These are phyloP conservation scores for Cheiracanthium punctorium DNA, from an alignment of 2,888 invertebrate species.

Conservation along the genomic window DNA sequence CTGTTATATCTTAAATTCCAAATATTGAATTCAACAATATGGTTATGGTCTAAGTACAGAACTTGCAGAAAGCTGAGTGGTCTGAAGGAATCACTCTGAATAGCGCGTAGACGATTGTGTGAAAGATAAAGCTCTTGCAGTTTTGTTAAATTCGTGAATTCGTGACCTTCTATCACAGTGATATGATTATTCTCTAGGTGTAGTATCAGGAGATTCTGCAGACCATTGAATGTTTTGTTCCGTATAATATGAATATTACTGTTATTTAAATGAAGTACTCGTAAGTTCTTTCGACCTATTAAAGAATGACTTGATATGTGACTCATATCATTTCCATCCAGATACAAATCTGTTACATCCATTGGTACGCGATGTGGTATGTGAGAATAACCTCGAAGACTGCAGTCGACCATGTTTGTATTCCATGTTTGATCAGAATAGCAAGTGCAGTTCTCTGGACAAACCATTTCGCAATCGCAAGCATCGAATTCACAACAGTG, in stretches of 20 bases:
- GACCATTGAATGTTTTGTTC: slow-evolving; percentile 88
- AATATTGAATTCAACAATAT: slow-evolving; percentile 82
- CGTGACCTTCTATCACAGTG: slow-evolving; percentile 84
- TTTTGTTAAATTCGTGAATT: slow-evolving; percentile 86
- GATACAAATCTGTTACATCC: slow-evolving; percentile 90
- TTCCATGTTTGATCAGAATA: slow-evolving; percentile 92
- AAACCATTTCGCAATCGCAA: slow-evolving; percentile 94
- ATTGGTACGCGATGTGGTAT: slow-evolving; percentile 89
- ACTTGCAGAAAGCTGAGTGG: slow-evolving; percentile 82
- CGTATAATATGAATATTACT: slow-evolving; percentile 87
- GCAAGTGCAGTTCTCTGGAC: slow-evolving; percentile 90
- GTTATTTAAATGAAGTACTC: slow-evolving; percentile 85
- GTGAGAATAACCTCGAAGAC: slow-evolving; percentile 78
- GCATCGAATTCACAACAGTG: slow-evolving; percentile 94
- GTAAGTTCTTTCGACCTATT: slow-evolving; percentile 87
- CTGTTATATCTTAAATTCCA: slow-evolving; percentile 79
- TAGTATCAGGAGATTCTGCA: slow-evolving; percentile 84
- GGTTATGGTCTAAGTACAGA: slow-evolving; percentile 84
- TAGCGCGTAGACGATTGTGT: slow-evolving; percentile 83
- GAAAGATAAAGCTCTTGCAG: slow-evolving; percentile 85
- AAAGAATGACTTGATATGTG: slow-evolving; percentile 88
- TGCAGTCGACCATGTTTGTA: slow-evolving; percentile 90
- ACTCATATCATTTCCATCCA: slow-evolving; percentile 89
- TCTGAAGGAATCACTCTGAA: slow-evolving; percentile 84
- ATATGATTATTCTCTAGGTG: slow-evolving; percentile 86